phyloP scores from a whole-genome alignment of 1,140 invertebrate genomes.

The Sitobion miscanthi region DNA sequence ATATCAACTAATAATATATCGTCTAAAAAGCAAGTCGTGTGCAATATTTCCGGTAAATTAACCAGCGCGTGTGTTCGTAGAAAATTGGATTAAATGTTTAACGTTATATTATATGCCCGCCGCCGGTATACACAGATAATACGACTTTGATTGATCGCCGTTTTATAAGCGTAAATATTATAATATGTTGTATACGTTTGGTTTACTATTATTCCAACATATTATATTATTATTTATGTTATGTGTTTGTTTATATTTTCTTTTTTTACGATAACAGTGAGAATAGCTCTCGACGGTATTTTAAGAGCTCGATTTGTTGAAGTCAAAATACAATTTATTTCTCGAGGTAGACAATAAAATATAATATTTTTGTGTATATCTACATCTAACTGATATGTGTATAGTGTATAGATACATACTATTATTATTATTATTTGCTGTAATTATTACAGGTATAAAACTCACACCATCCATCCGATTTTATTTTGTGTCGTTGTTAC shows the following conservation, averaged over 20 bases:
- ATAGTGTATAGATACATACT: neutral
- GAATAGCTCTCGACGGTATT: neutral
- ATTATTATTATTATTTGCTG: neutral
- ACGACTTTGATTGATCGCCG: conserved; percentile 44
- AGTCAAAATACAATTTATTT: neutral
- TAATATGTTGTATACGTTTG: neutral
- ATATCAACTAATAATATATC: conserved; percentile 13
- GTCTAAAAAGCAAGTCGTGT: conserved; percentile 33
- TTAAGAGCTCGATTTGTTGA: neutral
- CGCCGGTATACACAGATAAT: conserved; percentile 20
- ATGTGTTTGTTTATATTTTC: neutral
- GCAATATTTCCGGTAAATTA: conserved; percentile 52
- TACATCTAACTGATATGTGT: neutral
- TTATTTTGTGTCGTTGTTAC: neutral
- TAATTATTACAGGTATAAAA: neutral
- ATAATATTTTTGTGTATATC: too few relatives aligned
- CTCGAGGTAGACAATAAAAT: neutral
- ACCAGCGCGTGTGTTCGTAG: neutral
- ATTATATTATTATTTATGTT: neutral
- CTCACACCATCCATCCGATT: neutral
- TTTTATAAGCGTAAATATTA: conserved; percentile 20
- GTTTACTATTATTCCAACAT: neutral
- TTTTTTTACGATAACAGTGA: neutral
- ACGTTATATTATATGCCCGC: neutral
- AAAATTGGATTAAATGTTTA: conserved; percentile 48